Evolutionary conservation across 2,797 vertebrate species (phyloP).

Genomic region (Pseudochaenichthys georgianus): DNA sequence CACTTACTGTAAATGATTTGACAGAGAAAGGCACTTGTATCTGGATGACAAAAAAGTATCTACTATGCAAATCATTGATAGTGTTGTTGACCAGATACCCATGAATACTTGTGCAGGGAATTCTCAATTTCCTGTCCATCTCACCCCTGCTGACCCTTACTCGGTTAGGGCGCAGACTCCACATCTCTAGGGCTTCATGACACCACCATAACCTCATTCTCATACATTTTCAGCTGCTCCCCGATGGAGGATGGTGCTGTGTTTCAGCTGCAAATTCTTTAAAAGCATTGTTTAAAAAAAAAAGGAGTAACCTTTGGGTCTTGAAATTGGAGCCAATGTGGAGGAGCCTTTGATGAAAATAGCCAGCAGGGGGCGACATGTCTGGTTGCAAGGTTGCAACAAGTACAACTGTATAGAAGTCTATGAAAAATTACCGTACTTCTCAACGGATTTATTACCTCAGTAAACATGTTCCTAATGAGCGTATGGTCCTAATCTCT

Average conservation of each 20-base stretch:
- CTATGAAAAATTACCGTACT: too few species aligned
- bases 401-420: too few species aligned
- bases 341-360: too few species aligned
- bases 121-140: background rate
- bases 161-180: too few species aligned
- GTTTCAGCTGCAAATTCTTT: background rate
- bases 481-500: too few species aligned
- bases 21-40: background rate
- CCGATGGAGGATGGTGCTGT: background rate
- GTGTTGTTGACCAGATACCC: background rate
- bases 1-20: slow-evolving; percentile 2
- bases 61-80: background rate
- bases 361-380: too few species aligned
- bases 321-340: too few species aligned
- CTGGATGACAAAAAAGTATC: background rate
- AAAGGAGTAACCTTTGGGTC: background rate
- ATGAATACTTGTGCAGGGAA: background rate
- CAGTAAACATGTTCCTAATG: too few species aligned
- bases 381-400: too few species aligned
- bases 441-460: too few species aligned
- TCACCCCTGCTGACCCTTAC: background rate
- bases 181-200: background rate
- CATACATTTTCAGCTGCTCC: background rate
- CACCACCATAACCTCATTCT: background rate
- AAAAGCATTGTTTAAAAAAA: background rate